Conservation (phyloP, 2,113 vertebrate genomes). For the Butorides virescens region DNA sequence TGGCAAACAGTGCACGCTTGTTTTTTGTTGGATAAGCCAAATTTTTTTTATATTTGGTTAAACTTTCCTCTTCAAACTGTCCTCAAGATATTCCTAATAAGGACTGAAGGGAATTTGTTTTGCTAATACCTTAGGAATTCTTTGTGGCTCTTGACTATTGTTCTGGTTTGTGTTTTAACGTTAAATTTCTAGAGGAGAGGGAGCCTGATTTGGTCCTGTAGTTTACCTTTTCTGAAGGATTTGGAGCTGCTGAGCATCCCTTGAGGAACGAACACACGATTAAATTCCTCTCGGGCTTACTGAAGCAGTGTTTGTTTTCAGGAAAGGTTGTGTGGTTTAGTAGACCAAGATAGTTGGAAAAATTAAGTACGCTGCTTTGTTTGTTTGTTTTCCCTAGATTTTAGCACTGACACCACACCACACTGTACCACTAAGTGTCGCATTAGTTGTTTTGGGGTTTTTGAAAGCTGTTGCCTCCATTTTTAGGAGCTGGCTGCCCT, state of each 20-base stretch:
- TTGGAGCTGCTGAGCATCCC: neutral
- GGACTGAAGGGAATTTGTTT: slow-evolving; percentile 60
- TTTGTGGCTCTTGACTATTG: slow-evolving; percentile 41
- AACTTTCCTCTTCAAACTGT: slow-evolving; percentile 35
- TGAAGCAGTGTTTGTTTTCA: neutral
- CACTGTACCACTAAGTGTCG: neutral
- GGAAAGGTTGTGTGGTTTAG: neutral
- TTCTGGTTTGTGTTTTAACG: slow-evolving; percentile 30
- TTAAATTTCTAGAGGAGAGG: slow-evolving; percentile 9
- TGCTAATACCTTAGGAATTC: slow-evolving; percentile 62
- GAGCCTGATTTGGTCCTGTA: neutral
- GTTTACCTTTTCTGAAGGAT: slow-evolving; percentile 15
- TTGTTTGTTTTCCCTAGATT: neutral
- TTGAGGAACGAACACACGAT: neutral
- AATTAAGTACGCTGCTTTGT: neutral
- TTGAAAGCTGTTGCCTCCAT: neutral
- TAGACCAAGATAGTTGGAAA: neutral
- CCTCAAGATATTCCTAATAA: slow-evolving; percentile 59
- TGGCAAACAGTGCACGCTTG: neutral
- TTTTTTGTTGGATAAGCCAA: slow-evolving; percentile 38
- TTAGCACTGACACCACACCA: neutral
- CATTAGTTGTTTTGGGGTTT: neutral
- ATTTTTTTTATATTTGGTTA: slow-evolving; percentile 45
- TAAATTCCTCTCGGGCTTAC: neutral
- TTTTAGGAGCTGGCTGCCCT: neutral